Evolutionary conservation across 2,113 vertebrate species (phyloP).

Genomic region (Pyxicephalus adspersus): DNA sequence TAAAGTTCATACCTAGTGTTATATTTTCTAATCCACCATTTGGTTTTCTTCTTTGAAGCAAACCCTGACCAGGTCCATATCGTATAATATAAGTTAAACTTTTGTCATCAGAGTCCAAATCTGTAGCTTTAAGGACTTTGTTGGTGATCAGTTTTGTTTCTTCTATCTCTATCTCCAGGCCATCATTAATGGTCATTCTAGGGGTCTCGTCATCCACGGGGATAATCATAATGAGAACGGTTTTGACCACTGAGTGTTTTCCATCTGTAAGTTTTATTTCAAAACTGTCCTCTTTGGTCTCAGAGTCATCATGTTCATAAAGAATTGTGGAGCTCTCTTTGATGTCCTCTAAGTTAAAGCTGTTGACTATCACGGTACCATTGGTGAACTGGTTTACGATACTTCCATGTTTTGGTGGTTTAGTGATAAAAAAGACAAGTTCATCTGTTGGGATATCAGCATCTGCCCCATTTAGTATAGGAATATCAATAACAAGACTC

Average conservation of each 20-base stretch:
- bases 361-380: slow-evolving; percentile 80
- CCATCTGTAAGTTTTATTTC: slow-evolving; percentile 86
- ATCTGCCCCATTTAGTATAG: slow-evolving; percentile 88
- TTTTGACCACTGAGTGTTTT: slow-evolving; percentile 80
- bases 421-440: slow-evolving; percentile 82
- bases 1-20: slow-evolving; percentile 91
- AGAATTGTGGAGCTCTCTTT: slow-evolving; percentile 89
- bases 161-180: slow-evolving; percentile 88
- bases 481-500: slow-evolving; percentile 90
- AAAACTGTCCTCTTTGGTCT: slow-evolving; percentile 89
- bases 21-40: slow-evolving; percentile 80
- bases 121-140: slow-evolving; percentile 88
- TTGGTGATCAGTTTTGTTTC: slow-evolving; percentile 83
- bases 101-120: slow-evolving; percentile 91
- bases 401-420: slow-evolving; percentile 82
- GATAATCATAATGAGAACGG: slow-evolving; percentile 82
- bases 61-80: slow-evolving; percentile 85
- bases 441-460: slow-evolving; percentile 82
- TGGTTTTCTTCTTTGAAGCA: slow-evolving; percentile 76
- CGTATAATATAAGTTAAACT: slow-evolving; percentile 82
- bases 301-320: slow-evolving; percentile 92
- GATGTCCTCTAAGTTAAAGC: slow-evolving; percentile 90
- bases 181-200: slow-evolving; percentile 91
- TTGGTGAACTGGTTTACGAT: slow-evolving; percentile 86
- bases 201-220: slow-evolving; percentile 95